phyloP scores from a whole-genome alignment of 1,140 invertebrate genomes.

The Euschistus heros region DNA sequence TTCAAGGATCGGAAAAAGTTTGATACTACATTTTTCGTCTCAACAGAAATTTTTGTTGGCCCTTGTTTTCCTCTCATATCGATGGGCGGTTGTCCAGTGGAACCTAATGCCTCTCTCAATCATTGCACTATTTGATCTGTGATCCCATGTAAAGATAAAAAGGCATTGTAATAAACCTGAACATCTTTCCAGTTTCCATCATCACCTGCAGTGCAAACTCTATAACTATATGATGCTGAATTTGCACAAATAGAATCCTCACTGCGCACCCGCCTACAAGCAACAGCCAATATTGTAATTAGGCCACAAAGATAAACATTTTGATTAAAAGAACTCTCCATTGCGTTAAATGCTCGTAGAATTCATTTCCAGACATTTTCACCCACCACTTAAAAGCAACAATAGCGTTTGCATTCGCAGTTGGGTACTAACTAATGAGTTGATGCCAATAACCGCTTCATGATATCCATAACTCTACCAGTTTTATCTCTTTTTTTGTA shows the following conservation, averaged over 20 bases:
- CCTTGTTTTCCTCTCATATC: not conserved
- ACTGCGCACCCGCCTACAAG: not conserved
- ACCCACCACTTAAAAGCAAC: not conserved
- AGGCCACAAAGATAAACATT: not conserved
- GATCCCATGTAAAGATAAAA: not conserved
- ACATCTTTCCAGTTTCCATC: not conserved
- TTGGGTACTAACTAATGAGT: not conserved
- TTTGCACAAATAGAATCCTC: not conserved
- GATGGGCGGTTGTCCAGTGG: not conserved
- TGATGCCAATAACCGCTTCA: not conserved
- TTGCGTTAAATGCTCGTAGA: not conserved
- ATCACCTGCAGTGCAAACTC: not conserved
- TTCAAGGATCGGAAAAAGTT: not conserved
- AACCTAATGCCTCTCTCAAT: not conserved
- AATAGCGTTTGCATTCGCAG: not conserved
- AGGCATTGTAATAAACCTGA: not conserved
- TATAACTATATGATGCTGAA: not conserved
- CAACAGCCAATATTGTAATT: not conserved
- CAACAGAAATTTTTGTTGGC: not conserved
- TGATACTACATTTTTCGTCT: not conserved
- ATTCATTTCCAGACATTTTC: not conserved
- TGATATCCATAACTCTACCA: not conserved
- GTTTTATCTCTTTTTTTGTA: too few relatives aligned
- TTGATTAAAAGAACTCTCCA: not conserved
- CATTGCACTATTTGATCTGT: not conserved